Evolutionary conservation across 1,140 invertebrate species (phyloP).

Genomic region (Solenopsis fugax): DNA sequence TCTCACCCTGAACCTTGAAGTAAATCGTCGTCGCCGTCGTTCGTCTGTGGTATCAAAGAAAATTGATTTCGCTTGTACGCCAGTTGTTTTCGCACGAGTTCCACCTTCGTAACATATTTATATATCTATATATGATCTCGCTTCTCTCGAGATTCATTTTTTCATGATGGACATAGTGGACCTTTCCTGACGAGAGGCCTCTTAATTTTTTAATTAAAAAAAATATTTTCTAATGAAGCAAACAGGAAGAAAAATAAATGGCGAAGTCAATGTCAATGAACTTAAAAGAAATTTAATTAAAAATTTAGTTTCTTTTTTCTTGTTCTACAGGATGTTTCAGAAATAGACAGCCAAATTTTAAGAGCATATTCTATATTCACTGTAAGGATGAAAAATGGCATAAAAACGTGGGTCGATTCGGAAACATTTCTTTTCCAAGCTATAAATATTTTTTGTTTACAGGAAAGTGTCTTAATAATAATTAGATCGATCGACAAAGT

Average conservation of each 20-base stretch:
- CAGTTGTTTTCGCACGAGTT: neutral
- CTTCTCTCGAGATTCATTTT: neutral
- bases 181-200: neutral
- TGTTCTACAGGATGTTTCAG: no score
- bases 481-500: no score
- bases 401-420: no score
- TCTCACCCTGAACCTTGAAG: slow-evolving; percentile 57
- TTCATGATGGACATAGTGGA: neutral
- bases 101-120: neutral
- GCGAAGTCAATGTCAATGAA: neutral
- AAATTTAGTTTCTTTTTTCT: neutral
- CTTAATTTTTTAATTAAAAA: neutral
- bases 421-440: no score
- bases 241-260: neutral
- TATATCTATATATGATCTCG: neutral
- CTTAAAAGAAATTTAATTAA: neutral
- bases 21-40: neutral
- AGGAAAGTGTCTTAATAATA: no score
- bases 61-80: neutral
- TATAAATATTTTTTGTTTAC: no score
- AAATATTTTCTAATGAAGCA: neutral
- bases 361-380: no score
- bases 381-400: no score
- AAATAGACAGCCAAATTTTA: no score
- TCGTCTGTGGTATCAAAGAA: slow-evolving; percentile 1